Evolutionary conservation across 2,888 invertebrate genomes (phyloP), one percentile per base, ranked within the genome.

Genomic region (Eledone cirrhosa): DNA sequence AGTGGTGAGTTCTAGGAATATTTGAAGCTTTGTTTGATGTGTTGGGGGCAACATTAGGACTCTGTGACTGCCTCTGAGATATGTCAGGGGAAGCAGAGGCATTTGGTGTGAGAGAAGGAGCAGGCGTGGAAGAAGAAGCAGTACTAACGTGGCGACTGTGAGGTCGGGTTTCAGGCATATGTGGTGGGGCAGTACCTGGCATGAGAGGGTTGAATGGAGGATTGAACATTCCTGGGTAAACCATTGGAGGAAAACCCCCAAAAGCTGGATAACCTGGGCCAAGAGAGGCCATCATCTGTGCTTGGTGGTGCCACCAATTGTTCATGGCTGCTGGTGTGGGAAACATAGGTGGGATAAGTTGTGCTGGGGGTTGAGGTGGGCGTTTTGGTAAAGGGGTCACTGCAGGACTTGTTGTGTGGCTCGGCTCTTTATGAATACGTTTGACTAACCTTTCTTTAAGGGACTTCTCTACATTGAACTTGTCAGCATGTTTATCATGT

Each of bases 301-400:
- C 82, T 14, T 83, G 84, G 22, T 82, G 82, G 24, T 81, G 75
- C 80, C 83, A 83, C 80, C 83, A 83, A 3, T 82, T 82, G 11
- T 77, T 77, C 82, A 86, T 80, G 11, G 82, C 81, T 22, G 84
- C 78, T n/a, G 82, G 47, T 2, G 80, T 78, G 1, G 83, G 82
- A 22, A 80, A 74, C 29, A 83, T 41, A 47, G 80, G 80, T 8
- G 80, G 80, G 14, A 81, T 79, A 16, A 81, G 48, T 7, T 80
- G 63, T 24, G 78, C 24, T 19, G 59, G 63, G 27, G 65, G 31
- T 22, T 78, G 80, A 41, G 75, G 63, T 11, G 75, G 78, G 2
- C 74, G 59, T 75, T 78, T 76, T 65, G 59, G 63, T 27, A 72
- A 72, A 78, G 76, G 63, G 76, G 75, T 47, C 65, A 69, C 33